phyloP scores from a whole-genome alignment of 2,797 vertebrate species.

The Pelochelys cantorii region DNA sequence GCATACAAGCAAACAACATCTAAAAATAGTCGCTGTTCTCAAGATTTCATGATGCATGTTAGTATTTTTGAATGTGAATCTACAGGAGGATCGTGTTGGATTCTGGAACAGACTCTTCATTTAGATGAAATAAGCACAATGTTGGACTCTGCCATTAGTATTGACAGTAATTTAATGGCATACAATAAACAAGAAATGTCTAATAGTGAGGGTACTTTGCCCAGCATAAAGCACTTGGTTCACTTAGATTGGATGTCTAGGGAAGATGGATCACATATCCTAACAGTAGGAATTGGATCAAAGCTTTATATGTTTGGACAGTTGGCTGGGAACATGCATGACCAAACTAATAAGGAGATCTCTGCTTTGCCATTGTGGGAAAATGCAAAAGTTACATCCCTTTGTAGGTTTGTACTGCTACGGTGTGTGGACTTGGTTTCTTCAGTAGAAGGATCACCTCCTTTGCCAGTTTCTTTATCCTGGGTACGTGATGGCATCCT shows the following conservation, averaged over 20 bases:
- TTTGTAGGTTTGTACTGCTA: constrained; percentile 90
- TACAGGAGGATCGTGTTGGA: constrained; percentile 95
- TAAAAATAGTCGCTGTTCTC: constrained; percentile 57
- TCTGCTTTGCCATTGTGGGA: constrained; percentile 77
- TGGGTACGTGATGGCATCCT: constrained; percentile 99
- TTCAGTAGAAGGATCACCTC: constrained; percentile 93
- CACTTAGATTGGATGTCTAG: constrained; percentile 98
- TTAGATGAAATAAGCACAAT: constrained; percentile 84
- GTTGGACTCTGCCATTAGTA: constrained; percentile 76
- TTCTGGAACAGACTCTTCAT: constrained; percentile 93
- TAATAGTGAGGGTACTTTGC: constrained; percentile 74
- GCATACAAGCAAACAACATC: constrained; percentile 85
- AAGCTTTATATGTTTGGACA: constrained; percentile 96
- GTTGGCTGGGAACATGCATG: constrained; percentile 89
- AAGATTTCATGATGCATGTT: constrained; percentile 87
- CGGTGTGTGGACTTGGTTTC: constrained; percentile 93
- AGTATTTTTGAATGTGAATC: constrained; percentile 97
- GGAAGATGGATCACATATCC: constrained; percentile 97
- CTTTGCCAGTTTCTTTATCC: constrained; percentile 95
- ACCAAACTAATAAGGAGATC: constrained; percentile 86
- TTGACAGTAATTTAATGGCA: constrained; percentile 76
- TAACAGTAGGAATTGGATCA: constrained; percentile 94
- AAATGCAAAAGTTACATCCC: constrained; percentile 76
- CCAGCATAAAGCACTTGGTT: constrained; percentile 85
- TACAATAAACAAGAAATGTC: constrained; percentile 78